Evolutionary conservation across 2,888 invertebrate genomes (phyloP), one percentile per base, ranked within the genome.

Genomic region (Pheosia gnoma): DNA sequence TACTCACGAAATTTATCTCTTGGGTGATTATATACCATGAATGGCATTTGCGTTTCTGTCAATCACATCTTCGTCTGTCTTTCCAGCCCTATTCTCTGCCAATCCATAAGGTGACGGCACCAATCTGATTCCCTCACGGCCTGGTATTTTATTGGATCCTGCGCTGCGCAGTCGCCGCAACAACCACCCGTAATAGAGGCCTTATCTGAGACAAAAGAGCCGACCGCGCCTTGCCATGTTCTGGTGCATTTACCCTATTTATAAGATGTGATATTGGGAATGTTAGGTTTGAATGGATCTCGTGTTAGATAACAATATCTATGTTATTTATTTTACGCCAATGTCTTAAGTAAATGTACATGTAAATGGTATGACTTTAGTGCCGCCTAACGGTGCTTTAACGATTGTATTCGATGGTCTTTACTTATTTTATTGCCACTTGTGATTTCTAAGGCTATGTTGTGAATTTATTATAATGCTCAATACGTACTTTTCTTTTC

Each of bases 81-180:
- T 72, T 79, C 75, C 72, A 76, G 72, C 71, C 76, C 81, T 75
- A 85, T 87, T 86, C 84, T 84, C 76, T 80, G 83, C 83, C 85
- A 86, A 84, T 87, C 84, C 78, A 77, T 71, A 71, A 75, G 82
- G 82, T 83, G 85, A 86, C 83, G 81, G 78, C 80, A 83, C 81
- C 83, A 86, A 91, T 90, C 89, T 87, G 88, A 90, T 90, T 83
- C 86, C 85, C 86, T 90, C 84, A 81, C 83, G 86, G 85, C 85
- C 81, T 80, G 82, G 80, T 79, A 83, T 78, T 84, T 87, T 87
- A 86, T 87, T 85, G 82, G 84, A 89, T 90, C 89, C 84, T 86
- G 77, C 71, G 74, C 66, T 62, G 63, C 61, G 65, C 73, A 59
- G 74, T 71, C 66, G 78, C 70, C 67, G 66, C 68, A 58, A 25